Percentiles rank a stretch among this genome's conserved stretches.
These are phyloP conservation scores for Scolopax rusticola DNA, from an alignment of 2,797 vertebrate species.

Conservation along the genomic window DNA sequence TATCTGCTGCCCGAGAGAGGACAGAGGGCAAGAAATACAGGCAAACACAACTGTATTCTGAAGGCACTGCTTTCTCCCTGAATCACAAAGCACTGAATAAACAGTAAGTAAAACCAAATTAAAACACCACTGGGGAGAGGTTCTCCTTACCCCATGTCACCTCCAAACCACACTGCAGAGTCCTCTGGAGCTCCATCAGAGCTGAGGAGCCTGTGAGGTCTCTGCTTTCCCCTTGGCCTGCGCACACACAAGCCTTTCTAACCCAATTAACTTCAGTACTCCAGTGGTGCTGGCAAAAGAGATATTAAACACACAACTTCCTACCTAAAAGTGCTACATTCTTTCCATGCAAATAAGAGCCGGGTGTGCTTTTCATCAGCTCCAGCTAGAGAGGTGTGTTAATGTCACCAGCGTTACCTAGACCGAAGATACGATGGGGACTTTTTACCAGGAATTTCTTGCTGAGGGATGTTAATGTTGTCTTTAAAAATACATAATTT, in stretches of 20 bases:
- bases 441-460: background rate
- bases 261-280: background rate
- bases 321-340: background rate
- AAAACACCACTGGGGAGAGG: accelerated
- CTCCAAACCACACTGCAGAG: background rate
- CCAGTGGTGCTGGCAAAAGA: background rate
- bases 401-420: background rate
- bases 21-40: background rate
- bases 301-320: background rate
- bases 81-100: background rate
- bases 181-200: background rate
- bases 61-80: background rate
- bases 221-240: background rate
- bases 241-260: accelerated
- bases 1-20: background rate
- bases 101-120: background rate
- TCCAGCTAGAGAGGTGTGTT: background rate
- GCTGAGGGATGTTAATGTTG: background rate
- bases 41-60: background rate
- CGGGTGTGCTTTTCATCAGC: background rate
- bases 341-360: background rate
- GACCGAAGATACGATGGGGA: background rate
- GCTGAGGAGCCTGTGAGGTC: background rate
- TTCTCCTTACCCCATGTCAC: background rate
- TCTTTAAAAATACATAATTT: background rate